Conservation (phyloP, 1,140 invertebrate species). For the Gonatopus flavifemur region DNA sequence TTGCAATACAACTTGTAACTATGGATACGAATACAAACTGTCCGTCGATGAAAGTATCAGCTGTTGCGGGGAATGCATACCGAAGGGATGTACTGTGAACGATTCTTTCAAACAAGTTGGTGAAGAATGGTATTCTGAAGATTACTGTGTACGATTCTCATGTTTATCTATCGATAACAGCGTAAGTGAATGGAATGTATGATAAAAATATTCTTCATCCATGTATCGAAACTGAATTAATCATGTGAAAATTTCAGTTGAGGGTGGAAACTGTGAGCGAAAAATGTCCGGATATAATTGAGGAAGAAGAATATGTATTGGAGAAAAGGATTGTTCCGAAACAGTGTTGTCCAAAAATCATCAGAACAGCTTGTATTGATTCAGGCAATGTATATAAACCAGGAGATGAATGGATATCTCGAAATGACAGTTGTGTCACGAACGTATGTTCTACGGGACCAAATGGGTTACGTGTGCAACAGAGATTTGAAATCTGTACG, state of each 20-base stretch:
- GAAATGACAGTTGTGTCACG: slow-evolving; percentile 62
- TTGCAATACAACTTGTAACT: slow-evolving; percentile 38
- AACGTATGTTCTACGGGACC: slow-evolving; percentile 60
- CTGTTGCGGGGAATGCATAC: slow-evolving; percentile 70
- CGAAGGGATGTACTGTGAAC: slow-evolving; percentile 63
- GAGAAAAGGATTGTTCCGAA: slow-evolving; percentile 50
- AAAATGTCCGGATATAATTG: slow-evolving; percentile 47
- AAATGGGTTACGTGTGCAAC: slow-evolving; percentile 56
- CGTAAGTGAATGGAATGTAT: slow-evolving; percentile 53
- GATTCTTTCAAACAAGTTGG: slow-evolving; percentile 57
- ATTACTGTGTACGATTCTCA: slow-evolving; percentile 63
- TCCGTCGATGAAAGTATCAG: slow-evolving; percentile 41
- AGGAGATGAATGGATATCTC: slow-evolving; percentile 62
- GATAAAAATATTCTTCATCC: too few relatives aligned
- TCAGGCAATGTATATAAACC: slow-evolving; percentile 59
- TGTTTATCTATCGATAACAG: slow-evolving; percentile 60
- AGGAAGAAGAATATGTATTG: slow-evolving; percentile 57
- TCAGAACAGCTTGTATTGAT: slow-evolving; percentile 61
- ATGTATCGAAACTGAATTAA: too few relatives aligned
- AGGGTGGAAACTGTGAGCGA: slow-evolving; percentile 52
- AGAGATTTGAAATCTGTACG: slow-evolving; percentile 59
- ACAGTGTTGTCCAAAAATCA: slow-evolving; percentile 61
- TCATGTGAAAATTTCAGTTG: too few relatives aligned
- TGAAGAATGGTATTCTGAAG: slow-evolving; percentile 61
- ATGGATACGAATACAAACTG: slow-evolving; percentile 52